Base-by-base conservation (phyloP, 2,797 vertebrate genomes). In the Coendou prehensilis region DNA sequence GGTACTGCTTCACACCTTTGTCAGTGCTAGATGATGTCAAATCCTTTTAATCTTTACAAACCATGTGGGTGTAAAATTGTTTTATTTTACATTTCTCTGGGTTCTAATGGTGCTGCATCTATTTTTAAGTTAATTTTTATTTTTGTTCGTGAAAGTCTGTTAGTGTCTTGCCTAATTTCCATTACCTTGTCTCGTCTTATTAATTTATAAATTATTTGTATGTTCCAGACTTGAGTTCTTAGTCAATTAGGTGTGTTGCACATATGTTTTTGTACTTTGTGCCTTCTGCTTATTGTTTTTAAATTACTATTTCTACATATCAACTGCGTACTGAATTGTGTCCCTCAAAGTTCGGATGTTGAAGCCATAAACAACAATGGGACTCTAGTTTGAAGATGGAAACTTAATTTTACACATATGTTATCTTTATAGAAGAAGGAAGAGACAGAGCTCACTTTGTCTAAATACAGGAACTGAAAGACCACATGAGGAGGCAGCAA, bases 171-270 rank as follows among this genome's bases (percentile, higher is more conserved):
- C 2, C 28, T 73, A 3, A 18, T 75, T 93, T 93, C 45, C 47
- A 23, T 47, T 28, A 54, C 17, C 45, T 81, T 73, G 23, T 96
- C 23, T 81, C 13, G 56, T 63, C 18, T 73, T 87, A 57, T 18
- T 73, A 71, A 61, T 80, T 85, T 61, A 20, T 91, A 71, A 61
- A 22, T 80, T 83, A 69, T 61, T 84, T 78, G 18, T 52, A 18
- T 85, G 9, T 75, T 91, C 52, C 61, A 63, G 93, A 63, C 75
- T 69, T 90, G 30, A 47, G 80, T 93, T 33, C 2, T 89, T 87
- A 75, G 10, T 59, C 59, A 93, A 50, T 84, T 83, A 45, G 18
- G 54, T 56, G 6, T 83, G 56, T 59, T 83, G 14, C 0, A 83
- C 47, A 71, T 78, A 8, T 75, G 5, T 69, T 84, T 93, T 81